phyloP scores from a whole-genome alignment of 2,888 invertebrate species.

The Gisinianus flammeolus region DNA sequence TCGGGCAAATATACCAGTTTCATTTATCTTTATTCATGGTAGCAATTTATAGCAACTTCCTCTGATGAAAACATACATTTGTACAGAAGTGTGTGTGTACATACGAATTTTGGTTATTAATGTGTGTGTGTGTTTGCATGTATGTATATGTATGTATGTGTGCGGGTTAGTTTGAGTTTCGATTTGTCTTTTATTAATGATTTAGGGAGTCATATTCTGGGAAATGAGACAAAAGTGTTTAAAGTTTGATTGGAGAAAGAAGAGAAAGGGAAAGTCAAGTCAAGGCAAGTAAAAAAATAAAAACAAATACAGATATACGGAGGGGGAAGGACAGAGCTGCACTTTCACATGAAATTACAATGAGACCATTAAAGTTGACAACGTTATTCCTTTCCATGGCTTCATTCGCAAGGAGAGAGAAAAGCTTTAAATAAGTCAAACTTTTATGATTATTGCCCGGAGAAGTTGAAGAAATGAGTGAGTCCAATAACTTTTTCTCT shows the following conservation, averaged over 20 bases:
- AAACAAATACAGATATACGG: neutral
- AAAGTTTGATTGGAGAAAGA: slow-evolving; percentile 5
- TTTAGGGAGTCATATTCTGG: slow-evolving; percentile 1
- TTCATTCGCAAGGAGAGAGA: neutral
- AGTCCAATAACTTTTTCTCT: neutral
- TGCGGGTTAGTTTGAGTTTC: neutral
- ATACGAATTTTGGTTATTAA: neutral
- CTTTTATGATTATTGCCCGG: neutral
- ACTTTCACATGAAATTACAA: slow-evolving; percentile 10
- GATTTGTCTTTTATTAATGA: slow-evolving; percentile 12
- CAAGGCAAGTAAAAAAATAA: neutral
- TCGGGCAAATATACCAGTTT: too few relatives aligned
- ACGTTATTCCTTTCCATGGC: neutral
- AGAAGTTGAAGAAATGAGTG: neutral
- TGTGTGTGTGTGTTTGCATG: neutral
- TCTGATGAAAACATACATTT: too few relatives aligned
- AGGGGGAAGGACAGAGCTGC: neutral
- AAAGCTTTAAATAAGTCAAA: slow-evolving; percentile 3
- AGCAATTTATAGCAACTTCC: too few relatives aligned
- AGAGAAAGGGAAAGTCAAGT: neutral
- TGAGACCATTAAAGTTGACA: slow-evolving; percentile 13
- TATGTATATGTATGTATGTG: neutral
- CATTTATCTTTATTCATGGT: too few relatives aligned
- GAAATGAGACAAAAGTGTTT: slow-evolving; percentile 1
- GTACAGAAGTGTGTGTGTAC: too few relatives aligned